Evolutionary conservation across 2,888 invertebrate genomes (phyloP).

Genomic region (Tupiocoris notatus): DNA sequence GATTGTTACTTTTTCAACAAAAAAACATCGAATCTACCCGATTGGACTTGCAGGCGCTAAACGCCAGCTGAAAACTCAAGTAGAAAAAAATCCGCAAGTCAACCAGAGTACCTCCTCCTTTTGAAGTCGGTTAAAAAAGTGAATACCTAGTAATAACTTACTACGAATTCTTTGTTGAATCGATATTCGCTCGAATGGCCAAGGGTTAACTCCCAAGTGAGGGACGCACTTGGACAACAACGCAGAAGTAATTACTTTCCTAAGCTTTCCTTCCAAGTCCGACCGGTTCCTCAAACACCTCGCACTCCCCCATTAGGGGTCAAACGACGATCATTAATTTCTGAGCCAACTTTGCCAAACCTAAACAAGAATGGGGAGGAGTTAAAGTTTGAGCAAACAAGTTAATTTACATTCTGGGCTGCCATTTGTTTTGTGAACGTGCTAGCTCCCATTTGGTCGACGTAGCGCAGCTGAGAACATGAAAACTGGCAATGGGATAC

Average conservation of each 20-base stretch:
- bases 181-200: too few species aligned
- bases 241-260: background rate
- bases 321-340: slow-evolving; percentile 38
- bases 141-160: too few species aligned
- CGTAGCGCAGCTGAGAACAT: background rate
- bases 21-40: too few species aligned
- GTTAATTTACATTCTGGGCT: slow-evolving; percentile 36
- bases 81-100: too few species aligned
- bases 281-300: background rate
- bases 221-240: background rate
- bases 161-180: too few species aligned
- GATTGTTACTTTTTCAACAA: too few species aligned
- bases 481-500: too few species aligned
- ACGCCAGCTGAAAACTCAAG: too few species aligned
- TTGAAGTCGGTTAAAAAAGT: too few species aligned
- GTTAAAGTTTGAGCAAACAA: slow-evolving; percentile 37
- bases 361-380: slow-evolving; percentile 14
- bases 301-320: background rate
- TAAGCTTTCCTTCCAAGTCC: background rate
- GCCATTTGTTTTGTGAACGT: slow-evolving; percentile 13
- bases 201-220: background rate
- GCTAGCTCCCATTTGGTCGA: background rate
- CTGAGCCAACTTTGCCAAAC: slow-evolving; percentile 27
- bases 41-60: too few species aligned
- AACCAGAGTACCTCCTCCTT: too few species aligned